Evolutionary conservation across 2,797 vertebrate genomes (phyloP), one percentile per base, ranked within the genome.

Genomic region (Heteromormyrus szaboi): DNA sequence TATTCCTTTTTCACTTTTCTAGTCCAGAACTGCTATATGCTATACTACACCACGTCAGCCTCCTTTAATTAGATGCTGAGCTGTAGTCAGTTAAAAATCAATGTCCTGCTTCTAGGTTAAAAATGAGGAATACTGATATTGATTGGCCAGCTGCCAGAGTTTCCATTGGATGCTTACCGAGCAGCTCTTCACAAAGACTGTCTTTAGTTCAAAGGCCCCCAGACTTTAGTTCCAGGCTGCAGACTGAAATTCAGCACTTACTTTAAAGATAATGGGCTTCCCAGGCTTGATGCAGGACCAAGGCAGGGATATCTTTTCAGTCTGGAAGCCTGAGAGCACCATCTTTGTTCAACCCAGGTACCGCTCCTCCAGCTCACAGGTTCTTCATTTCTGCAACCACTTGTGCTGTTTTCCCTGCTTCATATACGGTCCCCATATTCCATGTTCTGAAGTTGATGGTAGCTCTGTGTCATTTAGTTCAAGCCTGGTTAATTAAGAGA

Each of bases 91-190:
- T 76, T 86, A 72, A 86, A 72, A 86, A 86, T 50, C 25, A 68
- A 86, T 89, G 48, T 29, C 44, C 85, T 86, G n/a, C 84, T 68
- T 87, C 59, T 46, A 68, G 41, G 29, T 68, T 87, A 94, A 95
- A 95, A 94, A 94, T 94, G 93, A 94, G 92, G 93, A 91, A 91
- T 92, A 90, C 90, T 92, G 94, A 90, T 95, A 96, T 95, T 96
- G 96, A 96, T 95, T 92, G 91, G 90, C 92, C 91, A 91, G 92
- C 93, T 94, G 94, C 93, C 93, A 93, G 93, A 90, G 91, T 92
- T 90, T 94, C 91, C 93, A 91, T 91, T 92, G 88, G 91, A 91
- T 93, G 91, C 90, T 94, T 94, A 94, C 89, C 90, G 91, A 91
- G 91, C 92, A 91, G 90, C 92, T 91, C 89, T 86, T 89, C 90